Base-by-base conservation (phyloP, 1,140 invertebrate genomes). In the Acromyrmex heyeri region DNA sequence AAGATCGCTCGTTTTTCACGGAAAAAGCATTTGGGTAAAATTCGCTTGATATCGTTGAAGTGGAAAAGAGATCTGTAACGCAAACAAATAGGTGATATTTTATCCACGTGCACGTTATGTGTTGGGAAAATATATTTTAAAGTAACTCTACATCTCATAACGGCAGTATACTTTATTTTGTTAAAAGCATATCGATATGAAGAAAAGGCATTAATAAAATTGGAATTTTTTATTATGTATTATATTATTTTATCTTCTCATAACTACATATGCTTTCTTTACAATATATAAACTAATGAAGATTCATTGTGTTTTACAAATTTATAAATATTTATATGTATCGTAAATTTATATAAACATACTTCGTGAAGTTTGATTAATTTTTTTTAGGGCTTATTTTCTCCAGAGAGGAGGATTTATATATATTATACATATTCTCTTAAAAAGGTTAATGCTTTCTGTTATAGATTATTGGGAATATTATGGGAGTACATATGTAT, bases 1-100 rank as follows among this genome's bases (percentile, higher is more conserved):
- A 64, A 73, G 16, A 18, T 55, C 70, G 50, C 65, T 62, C 30
- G 82, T 85, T 88, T 87, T 87, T 86, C 85, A 78, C 55, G 55
- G 64, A 72, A 55, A 34, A 61, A 34, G 65, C 72, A 70, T 34
- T 75, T 61, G 65, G 55, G 61, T 83, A 83, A 83, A 73, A 75
- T 83, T 73, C 55, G 55, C 24, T 10, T 24, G 53, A 73, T 82
- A 82, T 38, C 34, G 27, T 53, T 4, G 67, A 24, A 44, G 18
- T 24, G 38, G n/a, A 30, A 8, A 61, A 24, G 30, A 83, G n/a
- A 34, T 81, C 48, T 55, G 77, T 38, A 27, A 69, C 48, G 21
- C 53, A 14, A 73, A 48, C 18, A 73, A 73, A 83, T 61, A 44
- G 24, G 27, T 55, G 79, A 83, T 61, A 59, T 73, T 75, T 83